Percentiles rank a stretch among this genome's conserved stretches.
phyloP scores from a whole-genome alignment of 2,888 invertebrate species.

The Salpingus planirostris region DNA sequence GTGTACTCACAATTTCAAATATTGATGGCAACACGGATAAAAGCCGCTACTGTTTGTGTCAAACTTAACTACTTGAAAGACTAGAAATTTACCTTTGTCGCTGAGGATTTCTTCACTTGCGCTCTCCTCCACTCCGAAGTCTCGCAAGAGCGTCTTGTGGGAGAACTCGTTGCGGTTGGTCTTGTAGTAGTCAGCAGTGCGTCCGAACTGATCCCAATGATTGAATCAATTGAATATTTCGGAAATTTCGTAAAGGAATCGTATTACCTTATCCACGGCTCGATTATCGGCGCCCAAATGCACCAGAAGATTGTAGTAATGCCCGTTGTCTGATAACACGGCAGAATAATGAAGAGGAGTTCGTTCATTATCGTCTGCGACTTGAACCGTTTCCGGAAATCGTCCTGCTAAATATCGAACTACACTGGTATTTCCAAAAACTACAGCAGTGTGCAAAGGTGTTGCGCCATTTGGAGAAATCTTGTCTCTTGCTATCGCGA shows the following conservation, averaged over 20 bases:
- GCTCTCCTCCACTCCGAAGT: constrained; percentile 62
- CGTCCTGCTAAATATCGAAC: constrained; percentile 64
- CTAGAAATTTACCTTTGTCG: constrained; percentile 58
- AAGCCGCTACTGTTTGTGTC: constrained; percentile 21
- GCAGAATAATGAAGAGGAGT: constrained; percentile 88
- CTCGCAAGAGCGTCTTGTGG: constrained; percentile 56
- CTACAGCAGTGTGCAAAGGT: constrained; percentile 77
- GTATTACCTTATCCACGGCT: constrained; percentile 74
- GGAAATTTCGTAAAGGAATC: constrained; percentile 21
- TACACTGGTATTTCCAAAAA: constrained; percentile 75
- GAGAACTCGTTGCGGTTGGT: constrained; percentile 58
- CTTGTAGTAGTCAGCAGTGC: constrained; percentile 71
- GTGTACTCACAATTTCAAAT: too few relatives aligned
- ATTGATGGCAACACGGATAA: too few relatives aligned
- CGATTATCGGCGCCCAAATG: constrained; percentile 81
- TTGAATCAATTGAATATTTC: constrained; percentile 1
- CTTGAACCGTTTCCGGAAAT: constrained; percentile 80
- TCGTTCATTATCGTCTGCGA: constrained; percentile 64
- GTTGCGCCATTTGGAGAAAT: constrained; percentile 76
- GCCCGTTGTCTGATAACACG: constrained; percentile 74
- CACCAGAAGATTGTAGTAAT: constrained; percentile 75
- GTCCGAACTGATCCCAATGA: constrained; percentile 46
- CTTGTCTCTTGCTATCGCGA: constrained; percentile 80
- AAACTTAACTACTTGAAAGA: constrained; percentile 1
- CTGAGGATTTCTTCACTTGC: constrained; percentile 58